Conservation (phyloP, 2,888 invertebrate genomes). For the Synergus gifuensis region DNA sequence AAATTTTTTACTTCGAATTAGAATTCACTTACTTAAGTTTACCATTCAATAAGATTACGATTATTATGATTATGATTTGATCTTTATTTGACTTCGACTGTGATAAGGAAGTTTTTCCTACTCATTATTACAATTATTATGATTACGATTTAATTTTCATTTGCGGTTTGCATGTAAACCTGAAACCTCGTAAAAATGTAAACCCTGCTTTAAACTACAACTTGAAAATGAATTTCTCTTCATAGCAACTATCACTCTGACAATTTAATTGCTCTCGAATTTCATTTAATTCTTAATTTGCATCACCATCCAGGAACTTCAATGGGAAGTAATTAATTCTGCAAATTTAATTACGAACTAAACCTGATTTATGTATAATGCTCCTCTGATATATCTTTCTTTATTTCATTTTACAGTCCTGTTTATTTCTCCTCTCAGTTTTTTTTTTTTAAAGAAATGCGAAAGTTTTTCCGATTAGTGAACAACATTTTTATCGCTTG, state of each 20-base stretch:
- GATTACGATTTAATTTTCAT: too few species aligned
- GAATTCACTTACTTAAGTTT: too few species aligned
- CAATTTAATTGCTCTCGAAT: conserved; percentile 28
- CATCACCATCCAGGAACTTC: conserved; percentile 11
- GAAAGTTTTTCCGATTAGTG: background rate
- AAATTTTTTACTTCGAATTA: too few species aligned
- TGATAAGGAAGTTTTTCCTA: too few species aligned
- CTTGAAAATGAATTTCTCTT: background rate
- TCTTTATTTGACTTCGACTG: too few species aligned
- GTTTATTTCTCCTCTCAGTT: background rate
- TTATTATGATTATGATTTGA: too few species aligned
- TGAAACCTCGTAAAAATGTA: background rate
- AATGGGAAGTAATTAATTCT: conserved; percentile 17
- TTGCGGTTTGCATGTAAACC: too few species aligned
- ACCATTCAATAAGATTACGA: too few species aligned
- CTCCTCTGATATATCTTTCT: background rate
- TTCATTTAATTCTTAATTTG: conserved; percentile 41
- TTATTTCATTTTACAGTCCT: background rate
- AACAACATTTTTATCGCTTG: background rate
- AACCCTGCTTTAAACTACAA: background rate
- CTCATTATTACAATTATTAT: too few species aligned
- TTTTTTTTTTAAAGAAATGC: background rate
- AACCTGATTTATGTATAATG: background rate
- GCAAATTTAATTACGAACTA: conserved; percentile 15
- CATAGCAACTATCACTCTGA: background rate